Evolutionary conservation across 2,888 invertebrate genomes (phyloP), one percentile per base, ranked within the genome.

Genomic region (Caenorhabditis virilis): DNA sequence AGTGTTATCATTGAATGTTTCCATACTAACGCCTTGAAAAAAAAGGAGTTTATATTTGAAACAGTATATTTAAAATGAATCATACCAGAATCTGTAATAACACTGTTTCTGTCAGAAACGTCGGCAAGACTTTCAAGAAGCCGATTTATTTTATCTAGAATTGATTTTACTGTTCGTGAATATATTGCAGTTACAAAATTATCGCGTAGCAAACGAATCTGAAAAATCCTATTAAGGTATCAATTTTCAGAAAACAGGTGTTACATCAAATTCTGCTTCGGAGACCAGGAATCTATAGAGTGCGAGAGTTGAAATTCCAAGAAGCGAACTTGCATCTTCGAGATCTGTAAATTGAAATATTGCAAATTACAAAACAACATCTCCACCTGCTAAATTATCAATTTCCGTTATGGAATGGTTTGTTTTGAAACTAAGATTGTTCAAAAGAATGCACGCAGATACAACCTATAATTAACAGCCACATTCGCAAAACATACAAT

Each of bases 341-440:
- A 71, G 38, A 52, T 71, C 71, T 70, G 47, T 25, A 69, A 57
- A 15, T 15, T 2, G n/a, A 20, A 42, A 1, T 6, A 35, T 36
- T 20, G 4, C 1, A 23, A 25, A 9, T 39, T 46, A 46, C 15
- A 25, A 47, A 20, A 41, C 38, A 11, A 42, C 5, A 9, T n/a
- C n/a, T 15, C 15, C 18, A 69, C 69, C 69, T 22, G 60, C 53
- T 20, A 71, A 53, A 33, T 71, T 71, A 5, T 71, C 71, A 23
- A 71, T 51, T 35, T 71, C 71, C 2, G 64, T 54, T 16, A 51
- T 49, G 18, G 49, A 48, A 11, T 50, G 57, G 6, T 58, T 54
- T 20, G 43, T 46, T 48, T 62, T 68, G 49, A 71, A 71, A 25
- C 54, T 62, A 4, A 71, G 49, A 42, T 71, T 71, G 25, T 71